Conservation (phyloP, 2,888 invertebrate species). For the Alentia gelatinosa region DNA sequence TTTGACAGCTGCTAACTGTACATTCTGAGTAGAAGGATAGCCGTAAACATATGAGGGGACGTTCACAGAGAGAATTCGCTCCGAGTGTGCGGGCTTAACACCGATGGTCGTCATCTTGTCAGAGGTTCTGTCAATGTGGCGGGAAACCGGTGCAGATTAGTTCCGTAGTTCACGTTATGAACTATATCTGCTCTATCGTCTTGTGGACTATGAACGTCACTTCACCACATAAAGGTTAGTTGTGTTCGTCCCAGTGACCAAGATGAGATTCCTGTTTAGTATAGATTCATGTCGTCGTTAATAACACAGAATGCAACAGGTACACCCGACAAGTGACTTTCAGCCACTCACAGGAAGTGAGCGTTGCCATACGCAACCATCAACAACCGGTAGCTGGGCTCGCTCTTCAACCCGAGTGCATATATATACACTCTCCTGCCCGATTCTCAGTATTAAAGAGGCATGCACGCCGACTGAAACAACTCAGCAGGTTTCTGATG, state of each 20-base stretch:
- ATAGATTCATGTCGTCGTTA: not conserved
- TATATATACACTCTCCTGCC: no score
- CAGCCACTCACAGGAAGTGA: not conserved
- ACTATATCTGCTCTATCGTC: not conserved
- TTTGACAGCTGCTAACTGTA: constrained; percentile 77
- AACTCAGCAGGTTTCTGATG: no score
- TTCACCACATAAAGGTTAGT: not conserved
- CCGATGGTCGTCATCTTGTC: constrained; percentile 76
- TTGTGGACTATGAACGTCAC: not conserved
- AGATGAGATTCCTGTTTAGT: not conserved
- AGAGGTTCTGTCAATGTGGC: not conserved
- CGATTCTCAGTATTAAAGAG: no score
- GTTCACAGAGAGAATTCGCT: constrained; percentile 71
- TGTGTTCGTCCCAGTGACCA: not conserved
- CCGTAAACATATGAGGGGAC: constrained; percentile 77
- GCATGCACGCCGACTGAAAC: no score
- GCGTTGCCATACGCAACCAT: not conserved
- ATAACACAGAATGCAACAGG: not conserved
- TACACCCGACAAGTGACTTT: not conserved
- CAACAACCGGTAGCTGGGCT: constrained; percentile 5
- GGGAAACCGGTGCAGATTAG: not conserved
- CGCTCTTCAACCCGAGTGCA: not conserved
- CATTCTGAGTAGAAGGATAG: constrained; percentile 73
- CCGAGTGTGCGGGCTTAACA: constrained; percentile 67
- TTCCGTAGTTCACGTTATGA: not conserved